Base-by-base conservation (phyloP, 2,888 invertebrate species). In the Cyrtodaria siliqua region DNA sequence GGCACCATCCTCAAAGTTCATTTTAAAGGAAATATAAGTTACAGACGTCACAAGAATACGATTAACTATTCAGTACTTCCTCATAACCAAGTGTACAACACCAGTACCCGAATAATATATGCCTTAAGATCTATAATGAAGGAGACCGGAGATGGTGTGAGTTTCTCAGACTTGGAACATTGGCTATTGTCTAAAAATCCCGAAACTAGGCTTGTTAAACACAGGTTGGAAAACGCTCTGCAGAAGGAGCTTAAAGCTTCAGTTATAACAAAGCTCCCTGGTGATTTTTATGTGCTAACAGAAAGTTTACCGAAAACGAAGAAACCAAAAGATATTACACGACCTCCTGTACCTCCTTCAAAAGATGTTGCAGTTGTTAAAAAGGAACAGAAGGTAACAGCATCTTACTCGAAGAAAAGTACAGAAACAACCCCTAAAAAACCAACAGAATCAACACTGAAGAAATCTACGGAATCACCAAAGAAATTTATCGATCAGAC, bases 1-100 rank as follows among this genome's bases (percentile, higher is more conserved):
- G n/a, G n/a, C n/a, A n/a, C n/a, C n/a, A n/a, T n/a, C n/a, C 95
- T 96, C 82, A 96, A 96, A 94, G 97, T 97, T 33, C 96, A 96
- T 91, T 97, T 97, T 93, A 97, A 97, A 93, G 97, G 97, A 88
- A 96, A 95, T 93, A 96, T 96, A 84, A 96, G 96, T 94, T 97
- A 97, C 92, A n/a, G n/a, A n/a, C 94, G 97, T 87, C 96, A 96
- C 94, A 96, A 91, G 95, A 94, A 47, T 16, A 74, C 62, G 2
- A 33, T 12, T 33, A 12, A 8, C 12, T 33, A 4, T 33, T 44
- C 44, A 44, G 44, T 16, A n/a, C n/a, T n/a, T n/a, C 52, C 20
- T 42, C 53, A 23, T 23, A 68, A 18, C 24, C 63, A 16, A 9
- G 29, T 47, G n/a, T 47, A 59, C 18, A 60, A 56, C 26, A 82